Evolutionary conservation across 2,797 vertebrate genomes (phyloP).

Genomic region (Falco concolor): DNA sequence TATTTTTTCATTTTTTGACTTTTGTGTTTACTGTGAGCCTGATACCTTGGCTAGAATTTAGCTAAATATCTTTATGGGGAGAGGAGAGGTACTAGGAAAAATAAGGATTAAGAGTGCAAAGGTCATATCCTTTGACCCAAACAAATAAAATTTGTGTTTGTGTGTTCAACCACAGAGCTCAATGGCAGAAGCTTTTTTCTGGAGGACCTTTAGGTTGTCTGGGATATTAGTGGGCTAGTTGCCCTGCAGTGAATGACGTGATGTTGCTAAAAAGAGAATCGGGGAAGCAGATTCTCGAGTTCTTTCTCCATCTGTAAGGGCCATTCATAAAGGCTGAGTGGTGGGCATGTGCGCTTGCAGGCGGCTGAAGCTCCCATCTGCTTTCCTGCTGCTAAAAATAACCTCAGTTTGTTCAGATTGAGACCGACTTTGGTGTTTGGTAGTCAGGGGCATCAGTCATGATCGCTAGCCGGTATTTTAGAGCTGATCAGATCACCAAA

Average conservation of each 20-base stretch:
- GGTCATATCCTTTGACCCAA: neutral
- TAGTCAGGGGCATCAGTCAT: neutral
- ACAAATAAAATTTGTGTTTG: neutral
- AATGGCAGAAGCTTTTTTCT: neutral
- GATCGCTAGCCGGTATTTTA: neutral
- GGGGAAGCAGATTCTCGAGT: neutral
- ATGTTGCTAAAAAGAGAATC: neutral
- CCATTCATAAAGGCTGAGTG: slow-evolving; percentile 46
- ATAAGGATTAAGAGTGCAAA: neutral
- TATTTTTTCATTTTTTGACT: neutral
- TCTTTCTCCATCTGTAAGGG: neutral
- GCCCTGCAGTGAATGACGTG: neutral
- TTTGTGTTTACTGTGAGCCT: neutral
- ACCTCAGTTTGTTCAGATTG: neutral
- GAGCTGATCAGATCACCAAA: neutral
- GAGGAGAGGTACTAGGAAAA: neutral
- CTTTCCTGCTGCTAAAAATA: slow-evolving; percentile 53
- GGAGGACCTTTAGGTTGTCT: neutral
- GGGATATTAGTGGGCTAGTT: neutral
- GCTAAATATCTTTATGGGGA: neutral
- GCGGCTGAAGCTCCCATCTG: slow-evolving; percentile 44
- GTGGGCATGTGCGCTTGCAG: neutral
- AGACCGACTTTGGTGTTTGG: neutral
- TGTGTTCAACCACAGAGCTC: neutral
- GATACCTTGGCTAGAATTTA: neutral